A percentile compares a stretch with the other conserved stretches of the same genome.
These are phyloP conservation scores for Drosophila merina DNA, from an alignment of 2,888 invertebrate genomes.

Conservation along the genomic window DNA sequence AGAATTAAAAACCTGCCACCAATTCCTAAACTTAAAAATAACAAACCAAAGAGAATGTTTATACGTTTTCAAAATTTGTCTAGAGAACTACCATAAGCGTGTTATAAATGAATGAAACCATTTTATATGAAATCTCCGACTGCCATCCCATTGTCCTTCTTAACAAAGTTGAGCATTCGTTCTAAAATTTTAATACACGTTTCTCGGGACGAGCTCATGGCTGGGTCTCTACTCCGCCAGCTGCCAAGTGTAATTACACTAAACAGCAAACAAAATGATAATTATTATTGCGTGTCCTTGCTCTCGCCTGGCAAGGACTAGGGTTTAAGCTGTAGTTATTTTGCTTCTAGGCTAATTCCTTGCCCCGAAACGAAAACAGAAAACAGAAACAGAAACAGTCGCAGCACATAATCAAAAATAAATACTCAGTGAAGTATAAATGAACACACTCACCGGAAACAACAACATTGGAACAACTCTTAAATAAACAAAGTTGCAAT, in stretches of 20 bases:
- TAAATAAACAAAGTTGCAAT: slow-evolving; percentile 74
- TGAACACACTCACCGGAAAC: slow-evolving; percentile 30
- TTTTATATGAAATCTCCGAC: background rate
- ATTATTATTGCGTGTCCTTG: slow-evolving; percentile 53
- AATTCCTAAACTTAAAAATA: background rate
- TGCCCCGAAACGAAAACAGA: slow-evolving; percentile 28
- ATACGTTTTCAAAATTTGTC: background rate
- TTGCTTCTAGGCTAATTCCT: slow-evolving; percentile 56
- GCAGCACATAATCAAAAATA: slow-evolving; percentile 70
- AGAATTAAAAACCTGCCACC: too few relatives aligned
- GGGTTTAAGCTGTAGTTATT: slow-evolving; percentile 19
- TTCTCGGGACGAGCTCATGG: slow-evolving; percentile 16
- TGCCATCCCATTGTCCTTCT: background rate
- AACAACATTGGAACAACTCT: slow-evolving; percentile 39
- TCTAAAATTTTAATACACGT: slow-evolving; percentile 5
- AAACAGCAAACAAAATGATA: slow-evolving; percentile 52
- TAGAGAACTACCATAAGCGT: background rate
- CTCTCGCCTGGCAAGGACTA: background rate
- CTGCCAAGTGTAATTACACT: slow-evolving; percentile 60
- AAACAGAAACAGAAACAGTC: slow-evolving; percentile 37
- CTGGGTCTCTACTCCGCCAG: slow-evolving; percentile 10
- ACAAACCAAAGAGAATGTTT: background rate
- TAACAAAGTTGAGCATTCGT: slow-evolving; percentile 7
- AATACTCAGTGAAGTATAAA: slow-evolving; percentile 54
- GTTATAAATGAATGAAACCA: background rate